phyloP scores from a whole-genome alignment of 2,888 invertebrate species.

The Acholoe squamosa region DNA sequence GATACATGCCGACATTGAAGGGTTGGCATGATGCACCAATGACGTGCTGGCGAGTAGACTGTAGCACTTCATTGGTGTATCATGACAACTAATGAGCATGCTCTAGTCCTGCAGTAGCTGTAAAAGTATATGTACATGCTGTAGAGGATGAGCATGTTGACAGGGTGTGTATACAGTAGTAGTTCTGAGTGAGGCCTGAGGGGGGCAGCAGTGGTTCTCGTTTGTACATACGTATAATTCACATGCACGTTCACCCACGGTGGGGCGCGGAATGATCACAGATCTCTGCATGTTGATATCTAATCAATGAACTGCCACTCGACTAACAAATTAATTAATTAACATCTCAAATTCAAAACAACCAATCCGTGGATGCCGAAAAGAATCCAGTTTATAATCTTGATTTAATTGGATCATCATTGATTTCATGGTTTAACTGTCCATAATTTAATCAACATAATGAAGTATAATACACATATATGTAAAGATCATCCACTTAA shows the following conservation, averaged over 20 bases:
- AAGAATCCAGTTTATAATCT: background rate
- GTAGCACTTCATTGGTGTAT: background rate
- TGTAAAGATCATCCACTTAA: too few relatives aligned
- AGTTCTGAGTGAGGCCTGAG: background rate
- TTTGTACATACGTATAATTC: background rate
- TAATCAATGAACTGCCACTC: background rate
- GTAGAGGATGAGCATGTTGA: background rate
- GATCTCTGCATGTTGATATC: background rate
- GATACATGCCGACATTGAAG: too few relatives aligned
- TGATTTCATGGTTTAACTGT: too few relatives aligned
- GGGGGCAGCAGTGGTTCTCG: background rate
- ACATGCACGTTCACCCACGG: background rate
- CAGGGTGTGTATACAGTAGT: background rate
- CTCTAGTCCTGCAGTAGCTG: background rate
- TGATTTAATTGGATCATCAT: background rate
- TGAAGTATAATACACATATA: too few relatives aligned
- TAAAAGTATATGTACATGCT: background rate
- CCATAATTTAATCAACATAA: too few relatives aligned
- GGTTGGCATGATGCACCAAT: background rate
- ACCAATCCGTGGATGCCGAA: too few relatives aligned
- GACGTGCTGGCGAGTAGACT: background rate
- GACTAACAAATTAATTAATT: background rate
- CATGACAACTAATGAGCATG: background rate
- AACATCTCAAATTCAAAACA: background rate
- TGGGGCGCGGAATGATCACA: conserved; percentile 9